These are phyloP conservation scores for Cistogaster globosa DNA, from an alignment of 2,888 invertebrate genomes.

Conservation along the genomic window DNA sequence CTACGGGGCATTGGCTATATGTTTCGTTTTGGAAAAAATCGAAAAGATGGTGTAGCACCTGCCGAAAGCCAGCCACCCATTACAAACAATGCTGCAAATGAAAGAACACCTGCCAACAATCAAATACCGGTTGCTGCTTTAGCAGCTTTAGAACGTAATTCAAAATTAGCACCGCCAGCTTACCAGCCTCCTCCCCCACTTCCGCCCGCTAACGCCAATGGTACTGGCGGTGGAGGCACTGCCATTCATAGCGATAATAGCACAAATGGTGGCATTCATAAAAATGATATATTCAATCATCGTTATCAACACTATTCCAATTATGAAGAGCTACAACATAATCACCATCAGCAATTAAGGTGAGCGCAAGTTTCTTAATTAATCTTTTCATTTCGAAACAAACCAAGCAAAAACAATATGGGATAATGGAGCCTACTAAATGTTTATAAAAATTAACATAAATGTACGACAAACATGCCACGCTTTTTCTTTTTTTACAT, in stretches of 20 bases:
- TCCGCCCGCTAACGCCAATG: conserved; percentile 77
- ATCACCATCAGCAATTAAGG: conserved; percentile 93
- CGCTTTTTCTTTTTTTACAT: too few relatives aligned
- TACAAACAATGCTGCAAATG: conserved; percentile 68
- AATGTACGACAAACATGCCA: not conserved
- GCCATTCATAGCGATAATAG: conserved; percentile 30
- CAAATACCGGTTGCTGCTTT: conserved; percentile 79
- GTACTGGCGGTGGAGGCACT: conserved; percentile 71
- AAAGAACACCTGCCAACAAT: conserved; percentile 74
- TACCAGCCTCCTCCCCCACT: conserved; percentile 83
- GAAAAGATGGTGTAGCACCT: conserved; percentile 84
- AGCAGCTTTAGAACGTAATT: conserved; percentile 79
- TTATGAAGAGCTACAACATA: conserved; percentile 89
- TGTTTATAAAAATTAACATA: not conserved
- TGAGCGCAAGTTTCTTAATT: conserved; percentile 82
- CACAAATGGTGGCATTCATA: conserved; percentile 78
- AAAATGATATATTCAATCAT: conserved; percentile 83
- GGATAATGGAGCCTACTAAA: conserved; percentile 15
- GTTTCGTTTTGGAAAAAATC: conserved; percentile 85
- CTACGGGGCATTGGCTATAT: conserved; percentile 85
- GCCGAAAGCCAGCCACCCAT: conserved; percentile 77
- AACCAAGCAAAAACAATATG: conserved; percentile 2
- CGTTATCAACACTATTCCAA: conserved; percentile 89
- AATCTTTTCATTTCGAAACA: not conserved
- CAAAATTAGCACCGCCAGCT: conserved; percentile 80